Base-by-base conservation (phyloP, 1,140 invertebrate genomes). In the Lepidurus apus region DNA sequence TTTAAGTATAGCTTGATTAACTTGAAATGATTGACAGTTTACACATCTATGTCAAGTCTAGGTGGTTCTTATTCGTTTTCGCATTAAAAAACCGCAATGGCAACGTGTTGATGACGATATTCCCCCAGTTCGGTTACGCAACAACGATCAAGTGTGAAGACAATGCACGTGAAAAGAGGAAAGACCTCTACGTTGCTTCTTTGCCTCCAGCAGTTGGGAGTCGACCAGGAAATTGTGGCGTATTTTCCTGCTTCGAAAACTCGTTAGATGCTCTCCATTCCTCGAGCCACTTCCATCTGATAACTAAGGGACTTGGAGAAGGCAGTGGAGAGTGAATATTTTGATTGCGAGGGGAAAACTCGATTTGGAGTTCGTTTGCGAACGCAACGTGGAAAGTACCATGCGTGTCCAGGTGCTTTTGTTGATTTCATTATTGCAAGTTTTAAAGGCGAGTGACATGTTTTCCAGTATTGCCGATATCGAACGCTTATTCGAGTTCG, bases 381-480 rank as follows among this genome's bases (percentile, higher is more conserved):
- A 34, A 34, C 1, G 34, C 4, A 34, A 34, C 34, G 3, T 34
- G 34, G 34, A 34, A 34, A 34, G 34, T 34, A 34, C 34, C 34
- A 65, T 65, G 53, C n/a, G 24, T 34, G 11, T 8, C 13, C 75
- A 44, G 9, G 43, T 77, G 43, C 73, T 74, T 13, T 73, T 78
- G 42, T 9, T 73, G 7, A n/a, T 78, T 21, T 17, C 42, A 10
- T 11, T 73, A 17, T 42, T 34, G 43, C 42, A 44, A 21, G 24
- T 17, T 8, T 44, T 65, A 17, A 17, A 13, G n/a, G 74, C 78
- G 21, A 79, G 78, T 75, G 78, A 79, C 34, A 75, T 75, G 74
- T 79, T 74, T 74, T 79, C 78, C 0, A 75, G 73, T 9, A 26
- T 79, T 21, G 74, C 78, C 7, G 78, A 79, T 9, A 47, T 79